Evolutionary conservation across 2,888 invertebrate species (phyloP).

Genomic region (Dendrolimus houi): DNA sequence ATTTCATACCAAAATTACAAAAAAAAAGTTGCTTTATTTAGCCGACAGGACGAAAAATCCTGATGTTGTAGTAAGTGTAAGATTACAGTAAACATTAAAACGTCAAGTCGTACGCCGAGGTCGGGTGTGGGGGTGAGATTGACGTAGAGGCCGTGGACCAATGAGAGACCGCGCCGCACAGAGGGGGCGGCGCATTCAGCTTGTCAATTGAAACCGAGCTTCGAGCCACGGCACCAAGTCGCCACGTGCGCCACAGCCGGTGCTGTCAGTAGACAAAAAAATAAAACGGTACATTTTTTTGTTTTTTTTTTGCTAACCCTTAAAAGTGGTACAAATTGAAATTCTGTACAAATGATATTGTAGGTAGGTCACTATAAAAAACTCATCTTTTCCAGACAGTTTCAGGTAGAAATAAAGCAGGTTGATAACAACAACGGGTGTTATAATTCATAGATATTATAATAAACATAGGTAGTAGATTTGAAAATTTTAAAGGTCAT

Average conservation of each 20-base stretch:
- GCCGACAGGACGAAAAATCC: neutral
- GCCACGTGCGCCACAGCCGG: slow-evolving; percentile 11
- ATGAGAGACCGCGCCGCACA: slow-evolving; percentile 36
- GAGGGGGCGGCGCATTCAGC: slow-evolving; percentile 54
- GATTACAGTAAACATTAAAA: slow-evolving; percentile 60
- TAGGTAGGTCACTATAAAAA: too few species aligned
- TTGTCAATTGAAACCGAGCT: slow-evolving; percentile 53
- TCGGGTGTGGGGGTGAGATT: slow-evolving; percentile 58
- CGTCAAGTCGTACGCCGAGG: slow-evolving; percentile 51
- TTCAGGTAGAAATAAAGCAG: too few species aligned
- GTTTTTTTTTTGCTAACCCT: too few species aligned
- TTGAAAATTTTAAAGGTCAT: too few species aligned
- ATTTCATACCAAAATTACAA: too few species aligned
- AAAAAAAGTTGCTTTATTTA: neutral
- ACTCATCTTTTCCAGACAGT: too few species aligned
- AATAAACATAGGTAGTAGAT: too few species aligned
- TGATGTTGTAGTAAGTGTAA: neutral
- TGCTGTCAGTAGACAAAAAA: neutral
- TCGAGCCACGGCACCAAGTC: slow-evolving; percentile 52
- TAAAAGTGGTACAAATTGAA: too few species aligned
- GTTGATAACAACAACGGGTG: too few species aligned
- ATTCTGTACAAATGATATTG: too few species aligned
- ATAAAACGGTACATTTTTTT: too few species aligned
- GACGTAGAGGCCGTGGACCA: slow-evolving; percentile 61
- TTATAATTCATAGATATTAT: too few species aligned